Conservation (phyloP, 2,797 vertebrate species). For the Anguilla marmorata region DNA sequence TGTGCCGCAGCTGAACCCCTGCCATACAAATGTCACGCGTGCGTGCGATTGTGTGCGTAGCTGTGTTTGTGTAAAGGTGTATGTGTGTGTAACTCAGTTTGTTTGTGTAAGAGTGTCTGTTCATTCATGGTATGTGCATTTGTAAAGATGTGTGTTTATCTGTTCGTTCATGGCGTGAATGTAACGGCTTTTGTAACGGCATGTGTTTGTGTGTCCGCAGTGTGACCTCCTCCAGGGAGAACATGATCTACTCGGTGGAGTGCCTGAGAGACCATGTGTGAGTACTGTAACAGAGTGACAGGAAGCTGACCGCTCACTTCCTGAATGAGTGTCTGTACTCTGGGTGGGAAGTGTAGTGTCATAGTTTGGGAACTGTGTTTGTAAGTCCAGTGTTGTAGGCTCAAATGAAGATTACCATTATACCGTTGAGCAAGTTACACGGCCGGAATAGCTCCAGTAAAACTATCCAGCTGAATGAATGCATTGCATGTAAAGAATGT, state of each 20-base stretch:
- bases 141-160: not conserved
- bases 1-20: not conserved
- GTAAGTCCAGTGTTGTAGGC: not conserved
- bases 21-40: not conserved
- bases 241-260: conserved; percentile 85
- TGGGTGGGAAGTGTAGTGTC: not conserved
- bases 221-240: conserved; percentile 86
- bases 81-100: not conserved
- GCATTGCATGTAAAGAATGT: not conserved
- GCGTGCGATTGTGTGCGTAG: not conserved
- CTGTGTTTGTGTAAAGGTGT: not conserved
- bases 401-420: too few species aligned
- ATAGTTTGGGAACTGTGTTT: not conserved
- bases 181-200: not conserved
- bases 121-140: not conserved
- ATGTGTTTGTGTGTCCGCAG: conserved; percentile 61
- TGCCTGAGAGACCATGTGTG: conserved; percentile 90
- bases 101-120: not conserved
- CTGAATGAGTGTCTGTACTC: not conserved
- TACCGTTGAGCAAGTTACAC: too few species aligned
- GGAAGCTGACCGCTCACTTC: not conserved
- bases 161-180: conserved; percentile 17
- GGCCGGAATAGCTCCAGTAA: not conserved
- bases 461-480: not conserved
- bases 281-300: conserved; percentile 58